A percentile compares a stretch with the other conserved stretches of the same genome.
Evolutionary conservation across 2,888 invertebrate genomes (phyloP).

Genomic region (Andrena marginata): DNA sequence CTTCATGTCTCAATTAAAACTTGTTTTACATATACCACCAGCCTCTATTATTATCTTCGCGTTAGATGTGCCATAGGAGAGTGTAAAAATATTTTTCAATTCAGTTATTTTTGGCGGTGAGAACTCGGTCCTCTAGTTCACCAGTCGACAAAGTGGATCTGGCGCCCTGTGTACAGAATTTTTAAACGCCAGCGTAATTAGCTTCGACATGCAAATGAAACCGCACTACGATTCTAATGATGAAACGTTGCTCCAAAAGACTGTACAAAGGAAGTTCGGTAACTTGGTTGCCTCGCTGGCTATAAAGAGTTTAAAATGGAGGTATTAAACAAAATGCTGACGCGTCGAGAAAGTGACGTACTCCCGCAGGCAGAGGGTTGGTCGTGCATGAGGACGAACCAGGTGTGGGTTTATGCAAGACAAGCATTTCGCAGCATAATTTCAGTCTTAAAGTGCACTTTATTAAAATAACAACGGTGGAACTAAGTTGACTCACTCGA

Average conservation of each 20-base stretch:
- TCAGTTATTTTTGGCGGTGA: no score
- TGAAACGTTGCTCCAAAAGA: slow-evolving; percentile 29
- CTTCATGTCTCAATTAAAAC: no score
- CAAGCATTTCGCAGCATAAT: slow-evolving; percentile 65
- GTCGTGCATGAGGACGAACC: slow-evolving; percentile 42
- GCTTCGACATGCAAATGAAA: slow-evolving; percentile 28
- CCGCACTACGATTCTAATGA: slow-evolving; percentile 19
- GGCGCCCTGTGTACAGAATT: background rate
- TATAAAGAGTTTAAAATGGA: slow-evolving; percentile 54
- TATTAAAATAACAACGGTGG: slow-evolving; percentile 64
- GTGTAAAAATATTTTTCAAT: no score
- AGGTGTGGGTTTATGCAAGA: slow-evolving; percentile 65
- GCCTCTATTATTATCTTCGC: no score
- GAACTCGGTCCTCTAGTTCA: background rate
- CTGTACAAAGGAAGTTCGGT: slow-evolving; percentile 31
- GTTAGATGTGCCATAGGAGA: no score
- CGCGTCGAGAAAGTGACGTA: slow-evolving; percentile 50
- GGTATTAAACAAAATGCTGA: slow-evolving; percentile 63
- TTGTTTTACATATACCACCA: no score
- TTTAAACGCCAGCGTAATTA: slow-evolving; percentile 3
- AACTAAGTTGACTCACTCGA: slow-evolving; percentile 42
- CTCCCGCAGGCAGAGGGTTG: slow-evolving; percentile 21
- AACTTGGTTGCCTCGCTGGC: slow-evolving; percentile 28
- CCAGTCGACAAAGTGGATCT: background rate
- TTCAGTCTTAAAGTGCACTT: slow-evolving; percentile 62